Evolutionary conservation across 1,140 invertebrate genomes (phyloP).

Genomic region (Leptinotarsa undecemlineata): DNA sequence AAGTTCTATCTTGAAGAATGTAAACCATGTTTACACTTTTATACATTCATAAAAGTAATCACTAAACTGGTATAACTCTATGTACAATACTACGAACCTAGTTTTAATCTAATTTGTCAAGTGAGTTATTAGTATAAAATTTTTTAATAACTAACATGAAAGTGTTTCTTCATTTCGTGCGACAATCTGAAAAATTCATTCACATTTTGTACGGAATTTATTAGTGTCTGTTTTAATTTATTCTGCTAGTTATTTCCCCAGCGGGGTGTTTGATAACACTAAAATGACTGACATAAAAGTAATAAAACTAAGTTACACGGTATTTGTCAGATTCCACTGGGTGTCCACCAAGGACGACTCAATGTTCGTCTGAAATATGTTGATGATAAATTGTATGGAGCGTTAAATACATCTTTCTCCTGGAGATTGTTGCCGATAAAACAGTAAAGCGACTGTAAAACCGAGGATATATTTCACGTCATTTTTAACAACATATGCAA

Average conservation of each 20-base stretch:
- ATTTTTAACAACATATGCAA: slow-evolving; percentile 1
- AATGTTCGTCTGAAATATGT: slow-evolving; percentile 17
- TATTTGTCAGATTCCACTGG: slow-evolving; percentile 24
- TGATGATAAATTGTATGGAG: slow-evolving; percentile 26
- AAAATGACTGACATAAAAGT: slow-evolving; percentile 22
- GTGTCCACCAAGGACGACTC: slow-evolving; percentile 22
- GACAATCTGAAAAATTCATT: slow-evolving; percentile 8
- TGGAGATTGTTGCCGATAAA: slow-evolving; percentile 21
- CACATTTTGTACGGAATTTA: neutral
- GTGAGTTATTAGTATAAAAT: too few relatives aligned
- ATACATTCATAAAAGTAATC: too few relatives aligned
- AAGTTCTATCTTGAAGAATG: too few relatives aligned
- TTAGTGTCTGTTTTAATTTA: slow-evolving; percentile 23
- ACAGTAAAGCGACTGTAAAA: slow-evolving; percentile 14
- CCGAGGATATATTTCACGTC: slow-evolving; percentile 6
- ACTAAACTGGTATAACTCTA: too few relatives aligned
- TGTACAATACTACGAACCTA: too few relatives aligned
- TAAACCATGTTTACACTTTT: too few relatives aligned
- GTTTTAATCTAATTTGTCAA: too few relatives aligned
- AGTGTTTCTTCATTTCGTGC: neutral
- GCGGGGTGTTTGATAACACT: slow-evolving; percentile 18
- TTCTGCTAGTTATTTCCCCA: slow-evolving; percentile 11
- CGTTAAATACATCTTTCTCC: slow-evolving; percentile 28
- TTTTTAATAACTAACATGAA: neutral
- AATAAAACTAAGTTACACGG: slow-evolving; percentile 19